Base-by-base conservation (phyloP, 2,113 vertebrate genomes). In the Castor canadensis region DNA sequence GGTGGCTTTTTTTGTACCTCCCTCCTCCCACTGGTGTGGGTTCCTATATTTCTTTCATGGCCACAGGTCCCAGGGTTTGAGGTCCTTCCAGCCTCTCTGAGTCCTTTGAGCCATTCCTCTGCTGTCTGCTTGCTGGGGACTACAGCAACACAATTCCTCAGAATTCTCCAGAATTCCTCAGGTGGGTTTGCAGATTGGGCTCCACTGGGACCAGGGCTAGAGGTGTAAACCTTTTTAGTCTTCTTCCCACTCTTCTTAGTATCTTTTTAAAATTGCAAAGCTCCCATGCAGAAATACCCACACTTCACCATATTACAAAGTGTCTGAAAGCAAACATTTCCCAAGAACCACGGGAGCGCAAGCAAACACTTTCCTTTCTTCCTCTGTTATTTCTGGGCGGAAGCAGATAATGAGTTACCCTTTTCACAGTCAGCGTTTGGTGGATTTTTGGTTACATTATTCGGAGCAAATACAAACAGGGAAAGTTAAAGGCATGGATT, bases 381-480 rank as follows among this genome's bases (percentile, higher is more conserved):
- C 79, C 72, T 87, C 80, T 95, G 92, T 95, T 96, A 88, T 93
- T 96, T 91, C 94, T 94, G 87, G 89, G 82, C 10, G 3, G 90
- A 97, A 95, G 97, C 87, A 94, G 95, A 96, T 97, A 96, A 97
- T 97, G 97, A 97, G 87, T 96, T 97, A 96, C 93, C 94, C 66
- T 96, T 97, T 93, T 85, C 92, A 93, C 94, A 97, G 96, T 96
- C 95, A 95, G 49, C 62, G 96, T 97, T 94, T 87, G 43, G 91
- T 95, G 87, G 95, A 89, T 94, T 97, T 97, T 95, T 96, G 89
- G 94, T 91, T 95, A 95, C 93, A 77, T 97, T 97, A 94, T 96
- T 97, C 24, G 94, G 95, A 97, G 91, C 96, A 98, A 97, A 98
- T 94, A 97, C 87, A 98, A 97, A 97, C 95, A 97, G 91, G 89